Evolutionary conservation across 1,140 invertebrate species (phyloP), one percentile per base, ranked within the genome.

Genomic region (Pectinophora gossypiella): DNA sequence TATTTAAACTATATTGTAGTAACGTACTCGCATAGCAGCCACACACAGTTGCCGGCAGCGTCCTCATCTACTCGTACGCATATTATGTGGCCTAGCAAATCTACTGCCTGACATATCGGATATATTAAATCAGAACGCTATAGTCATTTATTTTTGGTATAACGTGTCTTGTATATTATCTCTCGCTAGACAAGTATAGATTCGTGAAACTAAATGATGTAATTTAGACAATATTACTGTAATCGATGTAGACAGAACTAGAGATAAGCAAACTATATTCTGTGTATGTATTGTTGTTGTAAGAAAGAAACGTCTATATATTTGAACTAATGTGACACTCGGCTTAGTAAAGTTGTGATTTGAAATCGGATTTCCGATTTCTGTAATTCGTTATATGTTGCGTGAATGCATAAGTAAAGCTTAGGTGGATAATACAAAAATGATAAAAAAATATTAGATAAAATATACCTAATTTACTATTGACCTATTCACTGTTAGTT

Each of bases 101-200:
- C 51, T 73, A 74, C 66, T 75, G 77, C 72, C 76, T 79, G 62
- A 84, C 80, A 84, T 84, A 84, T 84, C 77, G 70, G 58, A 73
- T 63, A 50, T 64, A 68, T 54, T n/a, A 58, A 68, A 80, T 72
- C 65, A 76, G 35, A 75, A 64, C 51, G 69, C 73, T 72, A 67
- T 65, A 77, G 56, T 66, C 62, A 63, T 53, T 62, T 61, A 57
- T 72, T 72, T 69, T 69, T 68, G 64, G 64, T 69, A 64, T 64
- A 59, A n/a, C 38, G 38, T 68, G 21, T 64, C 56, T 53, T 71
- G 62, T 66, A 72, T 54, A 63, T 76, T 68, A 71, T 67, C 67
- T 73, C 53, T 71, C 62, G 67, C 68, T 76, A 75, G 64, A 65
- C 52, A 44, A 61, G 56, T 56, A 55, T 60, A 58, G 44, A 46